Evolutionary conservation across 2,797 vertebrate genomes (phyloP).

Genomic region (Novumbra hubbsi): DNA sequence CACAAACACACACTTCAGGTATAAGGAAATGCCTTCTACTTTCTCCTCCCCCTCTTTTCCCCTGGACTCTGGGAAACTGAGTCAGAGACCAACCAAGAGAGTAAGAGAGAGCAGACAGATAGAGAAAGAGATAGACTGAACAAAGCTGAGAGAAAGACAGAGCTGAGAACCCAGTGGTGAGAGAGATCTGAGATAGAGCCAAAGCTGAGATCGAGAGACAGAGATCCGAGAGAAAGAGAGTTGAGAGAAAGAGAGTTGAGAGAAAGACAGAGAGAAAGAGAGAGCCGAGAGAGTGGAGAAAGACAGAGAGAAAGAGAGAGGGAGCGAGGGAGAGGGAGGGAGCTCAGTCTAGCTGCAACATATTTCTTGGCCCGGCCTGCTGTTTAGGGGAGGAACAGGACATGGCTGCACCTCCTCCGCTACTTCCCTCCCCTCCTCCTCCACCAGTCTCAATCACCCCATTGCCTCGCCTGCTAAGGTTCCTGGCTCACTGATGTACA

Average conservation of each 20-base stretch:
- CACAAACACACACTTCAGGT: background rate
- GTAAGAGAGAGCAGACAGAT: too few species aligned
- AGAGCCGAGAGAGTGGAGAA: background rate
- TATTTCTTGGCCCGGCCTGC: background rate
- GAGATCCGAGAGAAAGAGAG: constrained; percentile 42
- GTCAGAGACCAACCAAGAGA: background rate
- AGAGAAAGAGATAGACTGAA: background rate
- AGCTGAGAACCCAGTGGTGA: too few species aligned
- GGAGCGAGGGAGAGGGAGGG: constrained; percentile 57
- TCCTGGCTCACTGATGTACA: constrained; percentile 8
- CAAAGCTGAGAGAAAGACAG: too few species aligned
- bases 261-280: background rate
- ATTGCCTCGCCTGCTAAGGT: constrained; percentile 1
- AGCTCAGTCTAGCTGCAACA: constrained; percentile 1
- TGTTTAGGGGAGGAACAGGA: background rate
- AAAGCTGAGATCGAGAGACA: constrained; percentile 41
- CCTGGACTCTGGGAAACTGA: constrained; percentile 14
- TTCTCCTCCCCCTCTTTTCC: background rate
- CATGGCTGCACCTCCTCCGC: background rate
- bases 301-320: constrained; percentile 38
- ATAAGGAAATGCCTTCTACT: too few species aligned
- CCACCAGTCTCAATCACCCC: background rate
- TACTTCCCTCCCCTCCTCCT: constrained; percentile 8
- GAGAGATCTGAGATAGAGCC: constrained; percentile 63
- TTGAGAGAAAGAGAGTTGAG: constrained; percentile 62